These are phyloP conservation scores for Tragelaphus oryx DNA, from an alignment of 2,797 vertebrate species.

Conservation along the genomic window DNA sequence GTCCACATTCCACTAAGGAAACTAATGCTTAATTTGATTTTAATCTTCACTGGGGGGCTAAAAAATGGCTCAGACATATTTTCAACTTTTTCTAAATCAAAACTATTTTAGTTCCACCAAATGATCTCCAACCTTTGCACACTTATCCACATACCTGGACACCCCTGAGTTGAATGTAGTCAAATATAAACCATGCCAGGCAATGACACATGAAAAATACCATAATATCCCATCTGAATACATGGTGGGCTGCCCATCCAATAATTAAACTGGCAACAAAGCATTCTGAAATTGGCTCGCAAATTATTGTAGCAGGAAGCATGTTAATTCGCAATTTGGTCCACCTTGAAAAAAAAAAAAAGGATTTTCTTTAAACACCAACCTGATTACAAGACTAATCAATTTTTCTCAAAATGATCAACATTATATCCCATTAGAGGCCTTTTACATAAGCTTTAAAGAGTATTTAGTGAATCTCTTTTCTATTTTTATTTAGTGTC, in stretches of 20 bases:
- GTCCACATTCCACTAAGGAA: neutral
- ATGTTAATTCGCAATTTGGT: slow-evolving; percentile 97
- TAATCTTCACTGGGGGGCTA: neutral
- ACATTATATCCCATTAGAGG: neutral
- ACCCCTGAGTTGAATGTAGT: slow-evolving; percentile 96
- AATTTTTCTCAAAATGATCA: neutral
- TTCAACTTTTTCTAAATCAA: slow-evolving; percentile 21
- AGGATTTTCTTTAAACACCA: neutral
- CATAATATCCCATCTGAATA: slow-evolving; percentile 99
- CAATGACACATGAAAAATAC: slow-evolving; percentile 99
- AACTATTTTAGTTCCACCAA: neutral
- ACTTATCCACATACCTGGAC: slow-evolving; percentile 89
- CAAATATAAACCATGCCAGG: slow-evolving; percentile 96
- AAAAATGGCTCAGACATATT: neutral
- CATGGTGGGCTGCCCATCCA: slow-evolving; percentile 94
- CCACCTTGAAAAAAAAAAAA: slow-evolving; percentile 87
- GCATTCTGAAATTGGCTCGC: slow-evolving; percentile 97
- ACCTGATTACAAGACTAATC: neutral
- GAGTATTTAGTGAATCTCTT: neutral
- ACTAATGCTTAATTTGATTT: neutral
- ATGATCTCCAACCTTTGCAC: neutral
- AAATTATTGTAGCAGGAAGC: slow-evolving; percentile 93
- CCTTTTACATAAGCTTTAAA: neutral
- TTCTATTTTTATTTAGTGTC: slow-evolving; percentile 6
- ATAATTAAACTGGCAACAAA: slow-evolving; percentile 98